Base-by-base conservation (phyloP, 2,113 vertebrate species). In the Tetrax tetrax region DNA sequence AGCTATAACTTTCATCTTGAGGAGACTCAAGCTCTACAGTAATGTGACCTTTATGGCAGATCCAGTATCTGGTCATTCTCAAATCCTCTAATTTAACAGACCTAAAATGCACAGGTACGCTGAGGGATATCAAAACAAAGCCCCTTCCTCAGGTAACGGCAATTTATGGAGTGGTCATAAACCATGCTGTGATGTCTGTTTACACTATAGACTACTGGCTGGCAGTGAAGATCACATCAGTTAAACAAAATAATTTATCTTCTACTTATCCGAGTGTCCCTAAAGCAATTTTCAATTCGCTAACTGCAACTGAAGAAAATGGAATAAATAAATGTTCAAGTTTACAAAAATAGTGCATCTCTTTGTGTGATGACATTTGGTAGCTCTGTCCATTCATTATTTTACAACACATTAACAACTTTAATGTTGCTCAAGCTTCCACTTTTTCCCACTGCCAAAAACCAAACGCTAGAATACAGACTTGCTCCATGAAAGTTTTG, bases 341-440 rank as follows among this genome's bases (percentile, higher is more conserved):
- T 86, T 83, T 92, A 31, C n/a, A 72, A 90, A 90, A 82, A 80
- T 14, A 69, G 1, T 63, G 45, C 19, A 60, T 50, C 24, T 65
- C 72, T 60, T 85, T 22, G 70, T 83, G 35, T 63, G 47, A 87
- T 45, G 70, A 57, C 33, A 65, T 69, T 56, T 64, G 48, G 16
- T 48, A 80, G 38, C 57, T 86, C 31, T 83, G 68, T 56, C 57
- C 63, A 41, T 79, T 86, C 29, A 57, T 5, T 17, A 79, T 37
- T 90, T 86, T 76, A 57, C 75, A 93, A 64, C 33, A 48, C 57
- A 83, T 72, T 65, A 79, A 82, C 43, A 64, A 54, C 48, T 80
- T 86, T 51, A 86, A 84, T 28, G 37, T 66, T 65, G 33, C 31
- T 92, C n/a, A 59, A 87, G 63, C 45, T 75, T 72, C 65, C 57